These are phyloP conservation scores for Drosophila recens DNA, from an alignment of 2,888 invertebrate species.

Conservation along the genomic window DNA sequence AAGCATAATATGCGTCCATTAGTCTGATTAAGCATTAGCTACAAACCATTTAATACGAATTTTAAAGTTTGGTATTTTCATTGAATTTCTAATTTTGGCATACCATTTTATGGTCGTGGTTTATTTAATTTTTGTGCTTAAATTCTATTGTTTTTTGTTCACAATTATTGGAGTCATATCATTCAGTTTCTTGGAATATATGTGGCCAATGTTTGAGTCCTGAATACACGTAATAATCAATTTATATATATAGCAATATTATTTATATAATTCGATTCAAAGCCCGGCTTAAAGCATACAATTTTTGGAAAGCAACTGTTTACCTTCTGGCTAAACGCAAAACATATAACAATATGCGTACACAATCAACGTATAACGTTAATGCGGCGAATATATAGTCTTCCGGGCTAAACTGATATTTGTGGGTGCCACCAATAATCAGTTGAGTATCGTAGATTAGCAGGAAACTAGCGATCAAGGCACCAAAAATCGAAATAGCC, in stretches of 20 bases:
- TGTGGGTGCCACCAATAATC: slow-evolving; percentile 95
- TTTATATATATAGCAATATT: slow-evolving; percentile 17
- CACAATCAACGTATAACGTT: slow-evolving; percentile 93
- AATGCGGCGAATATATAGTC: slow-evolving; percentile 97
- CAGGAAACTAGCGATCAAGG: slow-evolving; percentile 93
- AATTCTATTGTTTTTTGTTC: slow-evolving; percentile 8
- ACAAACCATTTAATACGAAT: slow-evolving; percentile 2
- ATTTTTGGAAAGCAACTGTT: not conserved
- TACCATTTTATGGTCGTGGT: slow-evolving; percentile 40
- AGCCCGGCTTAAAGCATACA: not conserved
- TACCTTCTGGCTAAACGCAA: slow-evolving; percentile 85
- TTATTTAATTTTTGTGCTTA: slow-evolving; percentile 13
- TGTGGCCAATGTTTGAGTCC: not conserved
- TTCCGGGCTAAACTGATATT: slow-evolving; percentile 94
- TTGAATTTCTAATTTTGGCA: slow-evolving; percentile 15
- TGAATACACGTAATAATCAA: slow-evolving; percentile 23
- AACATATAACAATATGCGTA: slow-evolving; percentile 95
- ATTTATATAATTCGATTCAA: slow-evolving; percentile 8
- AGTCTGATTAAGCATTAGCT: slow-evolving; percentile 13
- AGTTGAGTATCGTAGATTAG: slow-evolving; percentile 95
- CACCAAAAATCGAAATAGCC: slow-evolving; percentile 92
- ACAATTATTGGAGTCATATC: slow-evolving; percentile 20
- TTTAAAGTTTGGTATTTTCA: not conserved
- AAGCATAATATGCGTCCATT: slow-evolving; percentile 5
- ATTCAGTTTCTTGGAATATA: not conserved